phyloP scores from a whole-genome alignment of 2,797 vertebrate species.

The Siniperca obscura region DNA sequence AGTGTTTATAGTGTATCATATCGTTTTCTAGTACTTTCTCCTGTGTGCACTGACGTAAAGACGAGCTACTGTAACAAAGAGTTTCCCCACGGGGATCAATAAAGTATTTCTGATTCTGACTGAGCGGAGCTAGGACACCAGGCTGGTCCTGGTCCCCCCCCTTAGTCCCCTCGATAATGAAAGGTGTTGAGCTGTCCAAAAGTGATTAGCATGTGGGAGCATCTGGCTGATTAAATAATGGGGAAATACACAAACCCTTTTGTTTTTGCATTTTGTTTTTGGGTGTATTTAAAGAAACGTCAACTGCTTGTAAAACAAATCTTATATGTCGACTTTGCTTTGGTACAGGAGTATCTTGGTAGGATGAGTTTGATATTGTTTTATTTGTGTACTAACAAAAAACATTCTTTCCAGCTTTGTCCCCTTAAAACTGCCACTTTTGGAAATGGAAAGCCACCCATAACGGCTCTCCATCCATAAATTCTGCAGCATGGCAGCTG shows the following conservation, averaged over 20 bases:
- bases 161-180: constrained; percentile 51
- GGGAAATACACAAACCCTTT: constrained; percentile 41
- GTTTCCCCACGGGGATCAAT: too few relatives aligned
- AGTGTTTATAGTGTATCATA: too few relatives aligned
- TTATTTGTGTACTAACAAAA: constrained; percentile 54
- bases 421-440: constrained; percentile 13
- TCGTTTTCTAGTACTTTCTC: too few relatives aligned
- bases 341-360: neutral
- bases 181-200: constrained; percentile 63
- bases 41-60: too few relatives aligned
- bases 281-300: constrained; percentile 11
- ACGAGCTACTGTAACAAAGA: too few relatives aligned
- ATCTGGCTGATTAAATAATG: constrained; percentile 69
- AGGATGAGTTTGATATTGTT: constrained; percentile 28
- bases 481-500: constrained; percentile 8
- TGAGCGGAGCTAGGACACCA: constrained; percentile 61
- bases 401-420: constrained; percentile 13
- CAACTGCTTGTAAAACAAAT: constrained; percentile 11
- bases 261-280: constrained; percentile 13
- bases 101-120: too few relatives aligned
- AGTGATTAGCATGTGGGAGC: constrained; percentile 77
- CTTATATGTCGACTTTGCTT: constrained; percentile 12
- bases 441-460: constrained; percentile 12
- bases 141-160: constrained; percentile 29
- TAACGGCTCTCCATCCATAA: constrained; percentile 15